A percentile compares a stretch with the other conserved stretches of the same genome.
Evolutionary conservation across 1,140 invertebrate genomes (phyloP).

Genomic region (Drosophila orosa): DNA sequence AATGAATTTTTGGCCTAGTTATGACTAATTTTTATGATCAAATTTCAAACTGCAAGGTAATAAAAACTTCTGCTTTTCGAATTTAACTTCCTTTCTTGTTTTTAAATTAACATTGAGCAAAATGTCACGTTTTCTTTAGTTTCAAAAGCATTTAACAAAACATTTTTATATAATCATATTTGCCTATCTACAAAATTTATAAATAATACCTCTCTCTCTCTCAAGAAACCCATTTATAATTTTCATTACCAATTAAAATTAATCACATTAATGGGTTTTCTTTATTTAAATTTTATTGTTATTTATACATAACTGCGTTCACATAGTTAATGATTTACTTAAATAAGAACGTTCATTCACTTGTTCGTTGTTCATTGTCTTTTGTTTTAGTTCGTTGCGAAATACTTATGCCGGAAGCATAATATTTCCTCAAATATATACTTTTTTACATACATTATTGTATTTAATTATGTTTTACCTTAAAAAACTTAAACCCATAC

Average conservation of each 20-base stretch:
- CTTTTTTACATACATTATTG: slow-evolving; percentile 61
- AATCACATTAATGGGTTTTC: not conserved
- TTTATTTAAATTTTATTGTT: slow-evolving; percentile 70
- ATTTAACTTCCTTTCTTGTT: too few relatives aligned
- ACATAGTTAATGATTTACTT: slow-evolving; percentile 62
- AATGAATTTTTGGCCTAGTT: too few relatives aligned
- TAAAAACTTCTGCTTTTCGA: too few relatives aligned
- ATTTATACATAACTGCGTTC: slow-evolving; percentile 65
- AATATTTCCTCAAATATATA: slow-evolving; percentile 46
- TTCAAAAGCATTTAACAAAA: too few relatives aligned
- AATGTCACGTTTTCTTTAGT: too few relatives aligned
- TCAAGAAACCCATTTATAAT: not conserved
- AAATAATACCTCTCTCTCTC: fast-evolving
- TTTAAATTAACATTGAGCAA: too few relatives aligned
- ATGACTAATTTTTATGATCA: too few relatives aligned
- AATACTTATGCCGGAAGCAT: slow-evolving; percentile 54
- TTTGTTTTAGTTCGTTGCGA: slow-evolving; percentile 55
- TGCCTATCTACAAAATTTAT: not conserved
- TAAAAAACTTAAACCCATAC: slow-evolving; percentile 82
- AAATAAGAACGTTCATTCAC: slow-evolving; percentile 55
- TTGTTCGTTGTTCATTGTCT: slow-evolving; percentile 58
- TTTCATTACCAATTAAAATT: not conserved
- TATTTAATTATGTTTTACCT: slow-evolving; percentile 79
- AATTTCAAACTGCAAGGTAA: too few relatives aligned
- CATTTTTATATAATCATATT: too few relatives aligned